Base-by-base conservation (phyloP, 2,113 vertebrate species). In the Hippocampus zosterae region DNA sequence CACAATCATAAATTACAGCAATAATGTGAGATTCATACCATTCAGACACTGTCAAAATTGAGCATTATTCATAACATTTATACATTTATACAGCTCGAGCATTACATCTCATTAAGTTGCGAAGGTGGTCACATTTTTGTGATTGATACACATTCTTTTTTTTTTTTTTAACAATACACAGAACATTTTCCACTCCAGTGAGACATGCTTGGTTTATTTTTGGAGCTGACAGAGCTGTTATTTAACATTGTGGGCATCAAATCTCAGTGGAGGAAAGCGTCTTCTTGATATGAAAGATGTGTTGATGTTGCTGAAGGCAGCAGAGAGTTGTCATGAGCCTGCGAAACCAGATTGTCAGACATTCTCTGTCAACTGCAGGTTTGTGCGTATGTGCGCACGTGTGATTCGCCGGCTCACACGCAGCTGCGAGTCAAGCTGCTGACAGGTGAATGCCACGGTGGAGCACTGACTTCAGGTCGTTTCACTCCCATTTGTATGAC, bases 351-450 rank as follows among this genome's bases (percentile, higher is more conserved):
- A 77, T 42, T 76, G 70, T 53, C 46, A 50, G 15, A 75, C 53
- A 80, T 69, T 74, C 75, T 79, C 75, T 68, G 66, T 84, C 64
- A 65, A 79, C 68, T 75, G 48, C 73, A 81, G 79, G 69, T 42
- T 68, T 56, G 52, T 56, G 66, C 29, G 48, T 60, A 18, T 21
- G 33, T 59, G 27, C 67, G 68, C 44, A 59, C 67, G 68, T 61
- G 75, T 73, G 57, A 77, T 78, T 62, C 46, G 79, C 83, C 80
- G 84, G 83, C 68, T 84, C 81, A 77, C 60, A 72, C 67, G 50
- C 23, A 80, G 72, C 76, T 16, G 40, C 63, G 80, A 84, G 77
- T 85, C 81, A 81, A 77, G 67, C 68, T 75, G 73, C 86, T 81
- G 84, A 85, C 81, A 76, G 76, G 70, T 69, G 78, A 86, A 75